Conservation (phyloP, 2,797 vertebrate genomes). For the Anabas testudineus region DNA sequence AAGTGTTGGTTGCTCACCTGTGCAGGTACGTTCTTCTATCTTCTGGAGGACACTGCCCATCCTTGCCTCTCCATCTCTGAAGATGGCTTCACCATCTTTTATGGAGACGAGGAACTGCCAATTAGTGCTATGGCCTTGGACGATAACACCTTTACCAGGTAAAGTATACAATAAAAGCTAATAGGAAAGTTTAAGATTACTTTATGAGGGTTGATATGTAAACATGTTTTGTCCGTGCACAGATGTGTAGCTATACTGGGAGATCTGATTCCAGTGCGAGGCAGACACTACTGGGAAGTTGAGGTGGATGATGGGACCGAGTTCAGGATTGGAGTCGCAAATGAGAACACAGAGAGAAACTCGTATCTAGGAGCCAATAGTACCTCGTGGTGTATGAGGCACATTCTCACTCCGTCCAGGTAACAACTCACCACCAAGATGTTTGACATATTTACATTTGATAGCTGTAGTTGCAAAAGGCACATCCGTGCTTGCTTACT, state of each 20-base stretch:
- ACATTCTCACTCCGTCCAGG: constrained; percentile 89
- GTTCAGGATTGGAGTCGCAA: constrained; percentile 90
- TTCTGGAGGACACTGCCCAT: constrained; percentile 91
- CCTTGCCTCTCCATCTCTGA: constrained; percentile 90
- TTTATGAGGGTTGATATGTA: not conserved
- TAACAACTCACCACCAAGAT: constrained; percentile 61
- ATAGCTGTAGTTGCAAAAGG: no score
- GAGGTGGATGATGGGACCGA: constrained; percentile 87
- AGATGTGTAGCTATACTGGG: constrained; percentile 93
- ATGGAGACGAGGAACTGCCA: constrained; percentile 85
- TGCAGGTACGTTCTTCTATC: constrained; percentile 91
- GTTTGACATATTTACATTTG: no score
- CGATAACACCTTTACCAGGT: constrained; percentile 90
- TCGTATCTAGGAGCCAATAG: constrained; percentile 88
- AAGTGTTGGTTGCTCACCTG: not conserved
- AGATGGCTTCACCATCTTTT: constrained; percentile 90
- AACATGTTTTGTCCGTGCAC: not conserved
- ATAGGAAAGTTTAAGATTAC: not conserved
- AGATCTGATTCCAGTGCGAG: constrained; percentile 88
- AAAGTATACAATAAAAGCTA: no score
- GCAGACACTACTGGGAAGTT: constrained; percentile 94
- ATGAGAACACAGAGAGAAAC: constrained; percentile 88
- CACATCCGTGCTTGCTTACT: no score
- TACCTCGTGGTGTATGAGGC: constrained; percentile 94
- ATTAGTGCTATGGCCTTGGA: constrained; percentile 84